Evolutionary conservation across 1,140 invertebrate genomes (phyloP).

Genomic region (Charaxes varanes): DNA sequence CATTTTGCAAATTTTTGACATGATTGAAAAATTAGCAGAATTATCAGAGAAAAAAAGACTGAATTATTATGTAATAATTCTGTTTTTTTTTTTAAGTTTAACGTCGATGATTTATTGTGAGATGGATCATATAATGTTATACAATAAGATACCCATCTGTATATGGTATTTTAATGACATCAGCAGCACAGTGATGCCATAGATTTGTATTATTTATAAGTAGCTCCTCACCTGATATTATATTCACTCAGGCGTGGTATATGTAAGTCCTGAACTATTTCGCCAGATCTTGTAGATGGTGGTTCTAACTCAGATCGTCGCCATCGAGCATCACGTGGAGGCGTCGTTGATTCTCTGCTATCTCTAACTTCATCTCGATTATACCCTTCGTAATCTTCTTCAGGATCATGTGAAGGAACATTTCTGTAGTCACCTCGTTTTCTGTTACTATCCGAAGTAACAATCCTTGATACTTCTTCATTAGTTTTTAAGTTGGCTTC

Average conservation of each 20-base stretch:
- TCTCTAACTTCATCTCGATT: slow-evolving; percentile 50
- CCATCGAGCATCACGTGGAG: slow-evolving; percentile 46
- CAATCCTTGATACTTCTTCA: slow-evolving; percentile 49
- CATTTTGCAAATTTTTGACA: no score
- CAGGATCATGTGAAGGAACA: slow-evolving; percentile 79
- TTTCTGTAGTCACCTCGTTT: slow-evolving; percentile 82
- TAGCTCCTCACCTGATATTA: slow-evolving; percentile 50
- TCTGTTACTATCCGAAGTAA: slow-evolving; percentile 47
- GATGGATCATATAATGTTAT: no score
- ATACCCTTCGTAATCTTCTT: slow-evolving; percentile 75
- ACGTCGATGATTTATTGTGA: no score
- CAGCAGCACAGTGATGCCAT: no score
- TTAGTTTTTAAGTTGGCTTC: slow-evolving; percentile 78
- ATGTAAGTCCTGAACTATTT: slow-evolving; percentile 73
- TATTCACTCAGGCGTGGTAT: slow-evolving; percentile 76
- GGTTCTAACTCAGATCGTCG: slow-evolving; percentile 44
- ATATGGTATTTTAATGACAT: no score
- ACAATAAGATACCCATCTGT: no score
- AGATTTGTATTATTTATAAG: slow-evolving; percentile 5
- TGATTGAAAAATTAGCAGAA: no score
- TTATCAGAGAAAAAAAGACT: no score
- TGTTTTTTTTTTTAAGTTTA: no score
- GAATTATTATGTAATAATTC: no score
- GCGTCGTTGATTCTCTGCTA: slow-evolving; percentile 34
- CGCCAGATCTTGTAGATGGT: slow-evolving; percentile 27